These are phyloP conservation scores for Drosophila leontia DNA, from an alignment of 1,140 invertebrate species.

Conservation along the genomic window DNA sequence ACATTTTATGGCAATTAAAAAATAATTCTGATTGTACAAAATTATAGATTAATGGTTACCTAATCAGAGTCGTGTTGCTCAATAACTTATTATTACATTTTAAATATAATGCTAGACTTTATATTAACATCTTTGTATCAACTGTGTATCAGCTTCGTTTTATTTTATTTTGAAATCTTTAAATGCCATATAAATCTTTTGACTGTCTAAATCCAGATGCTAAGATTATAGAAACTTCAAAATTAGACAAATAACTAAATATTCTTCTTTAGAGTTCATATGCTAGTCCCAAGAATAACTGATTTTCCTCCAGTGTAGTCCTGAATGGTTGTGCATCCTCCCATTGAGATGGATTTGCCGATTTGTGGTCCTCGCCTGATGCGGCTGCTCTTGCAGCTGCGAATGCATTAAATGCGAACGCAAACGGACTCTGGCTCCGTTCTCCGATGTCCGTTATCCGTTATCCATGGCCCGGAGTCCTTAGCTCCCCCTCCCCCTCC, in stretches of 20 bases:
- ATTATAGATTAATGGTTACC: not conserved
- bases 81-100: too few species aligned
- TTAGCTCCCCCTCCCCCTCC: slow-evolving; percentile 1
- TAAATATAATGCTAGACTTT: too few species aligned
- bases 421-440: slow-evolving; percentile 51
- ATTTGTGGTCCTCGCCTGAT: slow-evolving; percentile 64
- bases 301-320: slow-evolving; percentile 1
- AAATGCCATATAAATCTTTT: not conserved
- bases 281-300: too few species aligned
- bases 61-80: not conserved
- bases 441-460: slow-evolving; percentile 8
- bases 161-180: not conserved
- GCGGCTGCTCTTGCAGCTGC: slow-evolving; percentile 43
- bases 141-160: too few species aligned
- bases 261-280: not conserved
- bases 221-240: not conserved
- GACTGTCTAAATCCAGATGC: not conserved
- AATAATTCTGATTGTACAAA: too few species aligned
- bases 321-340: slow-evolving; percentile 36
- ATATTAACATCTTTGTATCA: too few species aligned
- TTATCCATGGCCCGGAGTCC: slow-evolving; percentile 13
- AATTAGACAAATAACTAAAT: fast-evolving
- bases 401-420: slow-evolving; percentile 78
- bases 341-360: slow-evolving; percentile 79
- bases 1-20: not conserved